These are phyloP conservation scores for Argynnis bischoffii DNA, from an alignment of 2,888 invertebrate species.

Conservation along the genomic window DNA sequence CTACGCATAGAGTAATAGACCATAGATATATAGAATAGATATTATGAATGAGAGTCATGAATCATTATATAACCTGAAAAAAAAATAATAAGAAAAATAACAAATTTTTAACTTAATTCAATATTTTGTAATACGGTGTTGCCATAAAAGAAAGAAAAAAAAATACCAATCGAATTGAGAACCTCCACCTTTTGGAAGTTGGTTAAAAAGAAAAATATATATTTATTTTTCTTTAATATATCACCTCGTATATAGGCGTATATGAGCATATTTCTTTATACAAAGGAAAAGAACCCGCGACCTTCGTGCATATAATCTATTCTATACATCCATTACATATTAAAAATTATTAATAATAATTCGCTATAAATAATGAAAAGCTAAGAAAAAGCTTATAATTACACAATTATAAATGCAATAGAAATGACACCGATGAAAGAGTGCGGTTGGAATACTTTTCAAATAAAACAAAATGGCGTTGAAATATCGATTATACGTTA, in stretches of 20 bases:
- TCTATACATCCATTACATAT: conserved; percentile 6
- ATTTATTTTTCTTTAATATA: too few relatives aligned
- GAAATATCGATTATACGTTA: neutral
- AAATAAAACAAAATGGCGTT: neutral
- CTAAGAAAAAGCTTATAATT: conserved; percentile 41
- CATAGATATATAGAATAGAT: conserved; percentile 33
- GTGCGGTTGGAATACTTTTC: conserved; percentile 24
- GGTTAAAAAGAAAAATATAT: too few relatives aligned
- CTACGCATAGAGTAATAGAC: conserved; percentile 31
- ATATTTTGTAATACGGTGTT: too few relatives aligned
- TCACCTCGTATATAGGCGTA: too few relatives aligned
- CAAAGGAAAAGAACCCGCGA: neutral
- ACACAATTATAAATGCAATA: conserved; percentile 42
- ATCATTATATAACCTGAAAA: neutral
- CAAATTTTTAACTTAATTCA: neutral
- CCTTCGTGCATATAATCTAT: neutral
- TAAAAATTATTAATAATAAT: conserved; percentile 20
- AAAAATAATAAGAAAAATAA: neutral
- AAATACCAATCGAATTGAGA: too few relatives aligned
- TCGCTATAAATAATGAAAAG: conserved; percentile 35
- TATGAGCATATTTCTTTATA: too few relatives aligned
- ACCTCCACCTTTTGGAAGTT: too few relatives aligned
- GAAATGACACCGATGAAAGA: conserved; percentile 36
- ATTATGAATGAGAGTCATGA: neutral
- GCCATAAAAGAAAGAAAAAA: too few relatives aligned